phyloP scores from a whole-genome alignment of 2,113 vertebrate genomes.

The Tragulus kanchil region DNA sequence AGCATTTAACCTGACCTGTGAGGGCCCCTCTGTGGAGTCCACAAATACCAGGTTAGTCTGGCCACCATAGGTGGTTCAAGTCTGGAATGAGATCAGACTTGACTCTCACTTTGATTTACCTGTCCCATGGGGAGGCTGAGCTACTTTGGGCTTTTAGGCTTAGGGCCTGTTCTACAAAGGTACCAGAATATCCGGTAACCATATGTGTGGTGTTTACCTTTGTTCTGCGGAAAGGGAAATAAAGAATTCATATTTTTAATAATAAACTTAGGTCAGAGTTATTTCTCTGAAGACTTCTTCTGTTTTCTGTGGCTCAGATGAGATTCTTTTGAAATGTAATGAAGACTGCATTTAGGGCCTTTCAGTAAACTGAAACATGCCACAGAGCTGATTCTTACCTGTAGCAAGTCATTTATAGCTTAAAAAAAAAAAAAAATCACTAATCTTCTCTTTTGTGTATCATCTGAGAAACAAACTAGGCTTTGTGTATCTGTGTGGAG shows the following conservation, averaged over 20 bases:
- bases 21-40: constrained; percentile 32
- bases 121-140: constrained; percentile 57
- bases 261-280: constrained; percentile 59
- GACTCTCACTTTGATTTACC: constrained; percentile 67
- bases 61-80: constrained; percentile 49
- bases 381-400: constrained; percentile 29
- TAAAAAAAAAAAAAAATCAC: neutral
- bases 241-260: constrained; percentile 63
- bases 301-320: constrained; percentile 6
- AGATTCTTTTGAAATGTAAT: constrained; percentile 38
- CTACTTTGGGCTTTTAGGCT: constrained; percentile 69
- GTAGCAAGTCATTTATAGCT: constrained; percentile 23
- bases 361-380: constrained; percentile 39
- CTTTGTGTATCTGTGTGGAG: neutral
- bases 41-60: constrained; percentile 61
- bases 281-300: constrained; percentile 45
- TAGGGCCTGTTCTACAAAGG: constrained; percentile 54
- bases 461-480: neutral
- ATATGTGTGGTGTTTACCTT: constrained; percentile 68
- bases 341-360: constrained; percentile 41
- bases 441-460: constrained; percentile 34
- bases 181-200: constrained; percentile 65
- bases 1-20: constrained; percentile 33
- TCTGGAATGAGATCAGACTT: constrained; percentile 70
- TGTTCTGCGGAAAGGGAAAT: constrained; percentile 63